Conservation (phyloP, 2,797 vertebrate species). For the Manis crassicaudata region DNA sequence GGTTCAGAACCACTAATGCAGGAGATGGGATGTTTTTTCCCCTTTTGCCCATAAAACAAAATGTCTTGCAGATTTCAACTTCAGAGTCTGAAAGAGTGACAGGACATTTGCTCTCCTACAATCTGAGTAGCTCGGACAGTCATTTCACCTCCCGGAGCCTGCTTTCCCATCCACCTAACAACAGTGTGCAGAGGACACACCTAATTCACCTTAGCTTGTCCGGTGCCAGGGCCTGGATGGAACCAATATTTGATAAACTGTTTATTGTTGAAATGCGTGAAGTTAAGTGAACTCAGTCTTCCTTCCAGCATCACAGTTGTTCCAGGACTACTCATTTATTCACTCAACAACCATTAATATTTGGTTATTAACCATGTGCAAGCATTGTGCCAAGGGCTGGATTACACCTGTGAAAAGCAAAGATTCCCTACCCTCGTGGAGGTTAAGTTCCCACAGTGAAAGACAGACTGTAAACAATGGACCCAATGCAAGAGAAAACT, state of each 20-base stretch:
- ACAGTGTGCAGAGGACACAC: background rate
- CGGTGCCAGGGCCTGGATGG: background rate
- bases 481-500: background rate
- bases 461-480: background rate
- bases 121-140: background rate
- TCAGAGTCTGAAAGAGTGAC: background rate
- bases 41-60: background rate
- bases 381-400: background rate
- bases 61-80: background rate
- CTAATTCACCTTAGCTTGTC: background rate
- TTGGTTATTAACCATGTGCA: background rate
- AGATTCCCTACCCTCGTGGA: background rate
- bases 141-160: background rate
- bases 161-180: background rate
- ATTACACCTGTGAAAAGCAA: background rate
- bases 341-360: background rate
- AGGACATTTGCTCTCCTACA: background rate
- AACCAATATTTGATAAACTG: background rate
- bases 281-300: background rate
- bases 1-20: background rate
- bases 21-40: background rate
- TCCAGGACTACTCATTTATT: background rate
- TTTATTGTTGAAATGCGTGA: background rate
- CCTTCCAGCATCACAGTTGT: background rate
- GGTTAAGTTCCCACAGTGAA: background rate